A percentile compares a stretch with the other conserved stretches of the same genome.
Conservation (phyloP, 2,888 invertebrate species). For the Auanema freiburgensis region DNA sequence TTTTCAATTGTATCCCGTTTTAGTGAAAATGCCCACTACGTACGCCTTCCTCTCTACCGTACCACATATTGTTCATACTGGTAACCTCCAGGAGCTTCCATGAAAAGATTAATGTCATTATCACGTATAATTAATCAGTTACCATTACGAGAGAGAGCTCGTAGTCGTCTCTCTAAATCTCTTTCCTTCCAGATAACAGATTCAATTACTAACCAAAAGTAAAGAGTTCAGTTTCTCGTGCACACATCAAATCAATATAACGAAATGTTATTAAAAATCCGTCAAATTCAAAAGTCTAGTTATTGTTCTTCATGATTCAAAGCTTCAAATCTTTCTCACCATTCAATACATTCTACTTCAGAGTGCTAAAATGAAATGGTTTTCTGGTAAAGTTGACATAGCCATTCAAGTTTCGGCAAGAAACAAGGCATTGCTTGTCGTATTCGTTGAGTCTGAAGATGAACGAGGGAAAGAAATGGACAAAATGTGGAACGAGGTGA, state of each 20-base stretch:
- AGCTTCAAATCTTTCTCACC: neutral
- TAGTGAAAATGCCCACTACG: no score
- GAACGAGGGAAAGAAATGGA: slow-evolving; percentile 28
- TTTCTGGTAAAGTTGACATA: slow-evolving; percentile 29
- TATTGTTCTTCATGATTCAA: neutral
- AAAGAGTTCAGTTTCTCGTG: no score
- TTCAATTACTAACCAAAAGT: neutral
- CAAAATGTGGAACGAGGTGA: slow-evolving; percentile 22
- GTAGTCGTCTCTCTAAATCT: neutral
- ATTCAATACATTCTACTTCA: neutral
- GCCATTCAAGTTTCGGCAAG: slow-evolving; percentile 37
- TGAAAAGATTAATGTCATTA: no score
- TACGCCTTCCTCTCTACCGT: no score
- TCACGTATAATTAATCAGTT: neutral
- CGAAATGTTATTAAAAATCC: no score
- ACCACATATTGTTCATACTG: no score
- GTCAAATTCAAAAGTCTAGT: no score
- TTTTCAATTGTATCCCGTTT: no score
- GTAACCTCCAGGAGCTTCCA: no score
- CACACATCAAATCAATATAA: no score
- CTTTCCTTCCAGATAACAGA: neutral
- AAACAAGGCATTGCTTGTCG: slow-evolving; percentile 36
- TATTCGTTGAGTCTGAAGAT: slow-evolving; percentile 26
- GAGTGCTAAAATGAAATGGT: slow-evolving; percentile 39
- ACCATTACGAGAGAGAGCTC: neutral